A percentile compares a stretch with the other conserved stretches of the same genome.
These are phyloP conservation scores for Heliothis subflexa DNA, from an alignment of 1,140 invertebrate species.

Conservation along the genomic window DNA sequence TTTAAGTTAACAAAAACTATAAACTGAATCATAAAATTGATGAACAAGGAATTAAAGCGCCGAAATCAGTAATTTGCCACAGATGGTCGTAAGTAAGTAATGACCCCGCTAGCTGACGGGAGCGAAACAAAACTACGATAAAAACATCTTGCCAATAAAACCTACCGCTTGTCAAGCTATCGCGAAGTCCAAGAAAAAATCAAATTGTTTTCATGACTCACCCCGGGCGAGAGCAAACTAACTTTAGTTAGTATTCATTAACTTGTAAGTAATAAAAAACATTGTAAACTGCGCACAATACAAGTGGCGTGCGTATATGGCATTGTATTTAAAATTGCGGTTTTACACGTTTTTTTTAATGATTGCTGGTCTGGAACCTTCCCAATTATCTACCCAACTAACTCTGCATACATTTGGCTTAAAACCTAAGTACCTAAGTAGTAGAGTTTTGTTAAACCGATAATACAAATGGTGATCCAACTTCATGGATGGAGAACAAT, in stretches of 20 bases:
- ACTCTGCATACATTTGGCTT: slow-evolving; percentile 10
- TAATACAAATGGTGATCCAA: neutral
- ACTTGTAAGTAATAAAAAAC: slow-evolving; percentile 29
- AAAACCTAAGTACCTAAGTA: slow-evolving; percentile 16
- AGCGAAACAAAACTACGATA: slow-evolving; percentile 67
- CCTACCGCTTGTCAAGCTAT: slow-evolving; percentile 45
- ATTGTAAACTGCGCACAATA: slow-evolving; percentile 28
- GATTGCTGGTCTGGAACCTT: neutral
- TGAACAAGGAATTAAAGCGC: slow-evolving; percentile 41
- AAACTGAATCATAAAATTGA: slow-evolving; percentile 30
- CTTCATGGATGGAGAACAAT: slow-evolving; percentile 33
- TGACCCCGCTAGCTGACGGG: slow-evolving; percentile 52
- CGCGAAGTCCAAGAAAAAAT: slow-evolving; percentile 52
- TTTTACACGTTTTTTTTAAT: slow-evolving; percentile 27
- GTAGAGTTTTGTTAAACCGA: slow-evolving; percentile 17
- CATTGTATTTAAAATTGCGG: slow-evolving; percentile 33
- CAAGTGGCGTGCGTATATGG: slow-evolving; percentile 24
- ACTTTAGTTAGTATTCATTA: slow-evolving; percentile 15
- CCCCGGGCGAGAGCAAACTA: slow-evolving; percentile 36
- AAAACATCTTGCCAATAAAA: slow-evolving; percentile 58
- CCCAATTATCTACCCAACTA: slow-evolving; percentile 20
- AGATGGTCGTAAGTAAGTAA: slow-evolving; percentile 45
- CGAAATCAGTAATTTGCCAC: slow-evolving; percentile 54
- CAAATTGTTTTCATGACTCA: slow-evolving; percentile 60
- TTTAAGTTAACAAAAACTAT: slow-evolving; percentile 23